Percentiles rank a stretch among this genome's conserved stretches.
Evolutionary conservation across 2,888 invertebrate species (phyloP).

Genomic region (Cheilosia impressa): DNA sequence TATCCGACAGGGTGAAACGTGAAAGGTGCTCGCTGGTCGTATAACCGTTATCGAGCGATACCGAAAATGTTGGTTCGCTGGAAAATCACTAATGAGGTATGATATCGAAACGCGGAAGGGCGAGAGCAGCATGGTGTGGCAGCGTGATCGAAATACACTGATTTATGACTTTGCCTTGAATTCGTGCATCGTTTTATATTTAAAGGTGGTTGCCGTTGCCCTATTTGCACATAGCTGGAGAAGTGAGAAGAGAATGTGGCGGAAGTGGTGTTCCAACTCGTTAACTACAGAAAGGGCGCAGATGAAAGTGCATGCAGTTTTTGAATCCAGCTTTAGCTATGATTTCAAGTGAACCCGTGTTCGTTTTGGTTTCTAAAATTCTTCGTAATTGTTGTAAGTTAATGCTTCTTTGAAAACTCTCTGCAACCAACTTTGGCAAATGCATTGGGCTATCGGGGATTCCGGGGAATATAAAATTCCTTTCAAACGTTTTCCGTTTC

Average conservation of each 20-base stretch:
- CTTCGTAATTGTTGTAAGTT: too few relatives aligned
- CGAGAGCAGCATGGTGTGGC: background rate
- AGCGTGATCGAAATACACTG: slow-evolving; percentile 14
- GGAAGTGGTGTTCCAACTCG: background rate
- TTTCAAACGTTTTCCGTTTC: too few relatives aligned
- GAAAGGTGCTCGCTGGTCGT: slow-evolving; percentile 17
- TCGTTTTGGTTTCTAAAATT: too few relatives aligned
- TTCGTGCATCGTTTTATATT: slow-evolving; percentile 11
- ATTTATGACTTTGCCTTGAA: background rate
- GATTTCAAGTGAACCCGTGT: too few relatives aligned
- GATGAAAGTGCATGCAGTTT: too few relatives aligned
- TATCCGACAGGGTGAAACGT: slow-evolving; percentile 18
- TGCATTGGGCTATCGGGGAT: too few relatives aligned
- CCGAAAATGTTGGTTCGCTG: slow-evolving; percentile 36
- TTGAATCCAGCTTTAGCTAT: too few relatives aligned
- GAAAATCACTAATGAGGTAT: slow-evolving; percentile 46
- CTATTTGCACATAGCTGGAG: background rate
- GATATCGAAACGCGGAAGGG: slow-evolving; percentile 11
- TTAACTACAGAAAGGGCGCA: background rate
- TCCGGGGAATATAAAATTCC: too few relatives aligned
- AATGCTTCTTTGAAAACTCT: too few relatives aligned
- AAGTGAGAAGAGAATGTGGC: background rate
- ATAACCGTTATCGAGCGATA: slow-evolving; percentile 18
- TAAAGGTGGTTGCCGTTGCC: background rate
- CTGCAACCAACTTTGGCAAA: too few relatives aligned